Percentiles rank a stretch among this genome's conserved stretches.
Conservation (phyloP, 2,113 vertebrate species). For the Poecilia latipinna region DNA sequence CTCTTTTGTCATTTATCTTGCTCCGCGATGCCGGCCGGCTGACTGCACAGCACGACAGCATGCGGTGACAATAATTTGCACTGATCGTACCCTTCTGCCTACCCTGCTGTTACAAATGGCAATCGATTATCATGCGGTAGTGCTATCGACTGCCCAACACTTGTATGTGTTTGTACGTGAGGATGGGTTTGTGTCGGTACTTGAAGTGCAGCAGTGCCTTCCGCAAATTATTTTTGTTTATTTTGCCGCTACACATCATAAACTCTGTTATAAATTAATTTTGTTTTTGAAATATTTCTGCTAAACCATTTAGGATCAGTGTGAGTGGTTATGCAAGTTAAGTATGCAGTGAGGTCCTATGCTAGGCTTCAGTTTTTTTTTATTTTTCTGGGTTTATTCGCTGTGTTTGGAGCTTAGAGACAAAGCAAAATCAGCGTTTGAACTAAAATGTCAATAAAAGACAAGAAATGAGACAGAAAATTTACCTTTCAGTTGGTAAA, state of each 20-base stretch:
- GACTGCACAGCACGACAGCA: conserved; percentile 83
- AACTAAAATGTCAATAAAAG: neutral
- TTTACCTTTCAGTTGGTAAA: too few species aligned
- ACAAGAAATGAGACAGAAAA: too few species aligned
- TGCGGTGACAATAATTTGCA: conserved; percentile 93
- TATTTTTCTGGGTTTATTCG: neutral
- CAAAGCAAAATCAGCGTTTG: neutral
- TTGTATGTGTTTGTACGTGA: conserved; percentile 38
- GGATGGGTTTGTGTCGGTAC: conserved; percentile 27
- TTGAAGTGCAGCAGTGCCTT: conserved; percentile 37
- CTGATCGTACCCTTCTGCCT: conserved; percentile 91
- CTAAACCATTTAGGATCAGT: conserved; percentile 13
- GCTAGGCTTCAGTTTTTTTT: neutral
- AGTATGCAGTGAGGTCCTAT: neutral
- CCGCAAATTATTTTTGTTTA: conserved; percentile 12
- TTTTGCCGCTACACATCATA: conserved; percentile 16
- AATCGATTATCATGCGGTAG: conserved; percentile 95
- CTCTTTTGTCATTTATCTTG: conserved; percentile 84
- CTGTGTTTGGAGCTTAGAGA: neutral
- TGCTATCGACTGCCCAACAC: conserved; percentile 87
- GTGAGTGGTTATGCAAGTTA: neutral
- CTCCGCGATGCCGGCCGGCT: conserved; percentile 79
- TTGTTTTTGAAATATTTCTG: conserved; percentile 16
- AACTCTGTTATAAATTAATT: conserved; percentile 13
- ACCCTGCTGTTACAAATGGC: conserved; percentile 93